Conservation (phyloP, 2,113 vertebrate genomes). For the Periophthalmodon schlosseri region DNA sequence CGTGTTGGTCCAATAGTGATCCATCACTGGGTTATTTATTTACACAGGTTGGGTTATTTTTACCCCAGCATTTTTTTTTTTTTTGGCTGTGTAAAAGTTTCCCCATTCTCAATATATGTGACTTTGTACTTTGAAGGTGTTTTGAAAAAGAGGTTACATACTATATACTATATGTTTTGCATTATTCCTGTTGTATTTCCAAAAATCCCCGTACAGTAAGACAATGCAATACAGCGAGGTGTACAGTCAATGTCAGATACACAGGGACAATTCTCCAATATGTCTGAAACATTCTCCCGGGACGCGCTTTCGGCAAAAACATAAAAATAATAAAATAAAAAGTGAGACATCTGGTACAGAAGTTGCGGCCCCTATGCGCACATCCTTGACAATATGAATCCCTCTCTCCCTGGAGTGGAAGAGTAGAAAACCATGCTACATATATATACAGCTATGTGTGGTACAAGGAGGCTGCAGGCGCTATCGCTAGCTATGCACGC, state of each 20-base stretch:
- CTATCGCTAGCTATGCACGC: constrained; percentile 46
- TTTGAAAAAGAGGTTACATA: neutral
- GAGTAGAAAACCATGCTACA: constrained; percentile 52
- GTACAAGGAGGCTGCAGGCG: constrained; percentile 62
- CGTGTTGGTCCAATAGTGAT: no score
- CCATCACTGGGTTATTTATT: no score
- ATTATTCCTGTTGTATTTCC: constrained; percentile 5
- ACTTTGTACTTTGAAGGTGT: neutral
- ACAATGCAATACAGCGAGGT: neutral
- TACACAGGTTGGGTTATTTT: no score
- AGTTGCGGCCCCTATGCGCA: constrained; percentile 41
- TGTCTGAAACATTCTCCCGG: constrained; percentile 30
- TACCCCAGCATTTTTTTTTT: no score
- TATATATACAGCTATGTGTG: constrained; percentile 21
- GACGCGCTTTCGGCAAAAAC: constrained; percentile 24
- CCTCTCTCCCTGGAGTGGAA: constrained; percentile 56
- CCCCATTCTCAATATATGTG: neutral
- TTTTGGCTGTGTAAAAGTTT: neutral
- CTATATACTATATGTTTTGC: neutral
- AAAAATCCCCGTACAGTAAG: constrained; percentile 6
- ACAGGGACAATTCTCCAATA: constrained; percentile 10
- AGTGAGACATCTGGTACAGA: constrained; percentile 57
- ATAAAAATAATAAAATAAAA: constrained; percentile 30
- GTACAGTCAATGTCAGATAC: constrained; percentile 9
- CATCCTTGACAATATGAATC: constrained; percentile 53